Evolutionary conservation across 2,797 vertebrate genomes (phyloP), one percentile per base, ranked within the genome.

Genomic region (Gymnothorax reevesii): DNA sequence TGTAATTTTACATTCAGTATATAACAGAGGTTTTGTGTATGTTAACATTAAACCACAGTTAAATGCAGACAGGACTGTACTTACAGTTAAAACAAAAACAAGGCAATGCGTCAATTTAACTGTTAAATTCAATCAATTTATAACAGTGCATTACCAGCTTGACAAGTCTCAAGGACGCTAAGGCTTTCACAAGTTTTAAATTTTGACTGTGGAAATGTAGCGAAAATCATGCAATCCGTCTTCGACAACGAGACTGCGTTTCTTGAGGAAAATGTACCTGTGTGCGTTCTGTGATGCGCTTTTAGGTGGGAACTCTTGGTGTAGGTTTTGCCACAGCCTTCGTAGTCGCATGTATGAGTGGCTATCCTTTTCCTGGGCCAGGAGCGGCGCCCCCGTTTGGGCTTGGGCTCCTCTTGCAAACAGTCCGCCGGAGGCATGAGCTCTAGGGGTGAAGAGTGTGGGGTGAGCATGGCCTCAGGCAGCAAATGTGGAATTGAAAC

Each of bases 241-340:
- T 64, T 20, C 25, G 25, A 1, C 66, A 86, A 17, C 20, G 8
- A 33, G 7, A 10, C 7, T 9, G 33, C 52, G 85, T 52, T 57
- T 17, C 25, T 83, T 66, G 13, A 25, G 80, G 33, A 27, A 69
- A 83, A 85, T 92, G 91, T 92, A 99, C 99, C 99, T 97, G 99
- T 99, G 95, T 99, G 99, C 7, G 99, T 99, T 91, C 99, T 96
- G 91, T 99, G 97, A 89, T 99, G 99, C 0, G 99, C 98, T 93
- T 99, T 99, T 89, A 99, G 97, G 92, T 99, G 99, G 57, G 99
- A 99, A 92, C 99, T 99, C 94, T 99, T 99, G 22, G 99, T 99
- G 92, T 99, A 99, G 0, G 99, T 99, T 94, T 99, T 99, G 69
- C 98, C 99, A 0, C 99, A 99, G 90, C 98, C 99, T 0, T 97